phyloP scores from a whole-genome alignment of 2,888 invertebrate genomes.

The Pterobdella sp. region DNA sequence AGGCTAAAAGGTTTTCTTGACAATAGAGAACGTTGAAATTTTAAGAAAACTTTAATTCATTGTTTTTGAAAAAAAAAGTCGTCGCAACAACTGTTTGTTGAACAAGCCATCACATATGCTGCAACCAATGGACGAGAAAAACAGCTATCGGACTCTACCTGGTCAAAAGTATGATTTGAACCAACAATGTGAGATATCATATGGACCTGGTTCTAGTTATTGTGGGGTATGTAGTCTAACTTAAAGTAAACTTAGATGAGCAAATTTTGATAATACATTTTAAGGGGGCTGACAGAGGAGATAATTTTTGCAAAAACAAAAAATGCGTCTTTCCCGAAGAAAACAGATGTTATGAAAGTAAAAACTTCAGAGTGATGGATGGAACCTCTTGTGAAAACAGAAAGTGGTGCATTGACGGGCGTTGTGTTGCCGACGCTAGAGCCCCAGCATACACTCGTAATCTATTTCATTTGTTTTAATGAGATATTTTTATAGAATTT shows the following conservation, averaged over 20 bases:
- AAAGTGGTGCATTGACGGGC: not conserved
- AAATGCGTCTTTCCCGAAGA: not conserved
- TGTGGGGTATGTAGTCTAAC: not conserved
- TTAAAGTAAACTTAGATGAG: not conserved
- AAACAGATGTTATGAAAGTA: not conserved
- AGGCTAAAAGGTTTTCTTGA: not conserved
- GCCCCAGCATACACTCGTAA: not conserved
- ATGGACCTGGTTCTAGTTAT: not conserved
- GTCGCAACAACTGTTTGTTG: not conserved
- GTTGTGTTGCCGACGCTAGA: not conserved
- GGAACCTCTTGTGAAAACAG: conserved; percentile 2
- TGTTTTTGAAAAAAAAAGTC: not conserved
- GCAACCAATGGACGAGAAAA: not conserved
- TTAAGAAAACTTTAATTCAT: not conserved
- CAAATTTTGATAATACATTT: not conserved
- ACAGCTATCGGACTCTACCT: not conserved
- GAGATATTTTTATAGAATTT: not conserved
- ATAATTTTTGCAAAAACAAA: not conserved
- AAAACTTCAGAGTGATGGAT: not conserved
- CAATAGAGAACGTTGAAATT: not conserved
- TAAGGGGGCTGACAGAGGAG: not conserved
- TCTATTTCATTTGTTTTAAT: not conserved
- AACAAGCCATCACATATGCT: not conserved
- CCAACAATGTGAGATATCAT: not conserved
- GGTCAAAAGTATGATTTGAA: not conserved